Base-by-base conservation (phyloP, 2,888 invertebrate species). In the Athripsodes cinereus region DNA sequence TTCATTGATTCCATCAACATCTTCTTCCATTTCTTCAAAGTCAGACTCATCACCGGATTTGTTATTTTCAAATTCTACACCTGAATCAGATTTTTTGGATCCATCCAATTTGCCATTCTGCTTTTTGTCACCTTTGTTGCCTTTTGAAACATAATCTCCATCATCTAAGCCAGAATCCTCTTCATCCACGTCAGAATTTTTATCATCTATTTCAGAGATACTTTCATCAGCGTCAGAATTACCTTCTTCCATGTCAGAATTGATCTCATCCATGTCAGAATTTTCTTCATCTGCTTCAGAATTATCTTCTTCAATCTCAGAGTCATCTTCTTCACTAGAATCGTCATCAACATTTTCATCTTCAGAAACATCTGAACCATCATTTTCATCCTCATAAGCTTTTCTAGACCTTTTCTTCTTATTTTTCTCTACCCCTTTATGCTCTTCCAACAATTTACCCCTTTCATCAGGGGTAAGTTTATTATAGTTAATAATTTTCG, bases 391-490 rank as follows among this genome's bases (percentile, higher is more conserved):
- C 62, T 57, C 10, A 6, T 6, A 6, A 26, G 10, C 3, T 10
- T 26, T 26, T 3, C 10, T 26, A 3, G 3, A 6, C 10, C 10
- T 26, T 60, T 57, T 49, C 65, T 58, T 68, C 16, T 61, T 61
- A 40, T 34, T 61, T 52, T 62, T 62, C 18, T 60, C 64, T 52
- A 64, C 64, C 1, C 58, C 58, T 60, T 59, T 65, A 62, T 64
- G 62, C 60, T 64, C 62, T 54, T 66, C 65, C 20, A 61, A 53
- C 20, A 59, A 65, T 58, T 16, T 59, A 26, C 46, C 64, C 65
- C 61, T 70, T 70, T 63, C 71, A 73, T 64, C 74, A 74, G 1
- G 59, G 63, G 20, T 74, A 68, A 18, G 67, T 64, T 62, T 76
- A 76, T 65, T 73, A 74, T 64, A 73, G 76, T 61, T 63, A 18